Base-by-base conservation (phyloP, 2,888 invertebrate species). In the Labia minor region DNA sequence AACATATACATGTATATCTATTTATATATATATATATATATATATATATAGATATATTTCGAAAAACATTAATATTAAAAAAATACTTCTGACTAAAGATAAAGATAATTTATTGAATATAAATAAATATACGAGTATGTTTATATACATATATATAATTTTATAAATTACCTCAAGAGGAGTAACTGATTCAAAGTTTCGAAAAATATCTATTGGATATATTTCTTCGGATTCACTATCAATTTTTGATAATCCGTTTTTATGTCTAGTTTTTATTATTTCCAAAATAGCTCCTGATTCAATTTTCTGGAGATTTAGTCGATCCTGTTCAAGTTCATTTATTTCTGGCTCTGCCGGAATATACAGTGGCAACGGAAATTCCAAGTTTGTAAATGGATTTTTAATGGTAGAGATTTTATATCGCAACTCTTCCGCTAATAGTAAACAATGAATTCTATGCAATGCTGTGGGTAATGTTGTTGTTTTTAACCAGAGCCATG, bases 401-500 rank as follows among this genome's bases (percentile, higher is more conserved):
- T 4, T 2, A 16, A 14, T 49, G 3, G 3, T 64, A 0, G 80
- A 80, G 64, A 89, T 84, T 72, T 76, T 76, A 10, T 72, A 70
- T 26, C 89, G 81, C 1, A 95, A 78, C 73, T 92, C 88, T 71
- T 91, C 86, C 0, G 90, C 88, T 61, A 87, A 76, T 11, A 92
- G 78, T 19, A 94, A 77, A 75, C 86, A 85, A 64, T 82, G 79
- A 65, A 86, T 79, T 75, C 97, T 85, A 74, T 93, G 90, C 26
- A 97, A 74, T 67, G 95, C 84, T 19, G 90, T 88, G 0, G 98
- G 97, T 67, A 99, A 75, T 66, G 90, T 83, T 1, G 86, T 84
- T 0, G 91, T 88, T 77, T 96, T 94, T 19, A 90, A 81, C 92
- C 95, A 96, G 68, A 95, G 80, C 11, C 87, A 79, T 18, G 86